A percentile compares a stretch with the other conserved stretches of the same genome.
These are phyloP conservation scores for Meda fulgida DNA, from an alignment of 2,797 vertebrate genomes.

Conservation along the genomic window DNA sequence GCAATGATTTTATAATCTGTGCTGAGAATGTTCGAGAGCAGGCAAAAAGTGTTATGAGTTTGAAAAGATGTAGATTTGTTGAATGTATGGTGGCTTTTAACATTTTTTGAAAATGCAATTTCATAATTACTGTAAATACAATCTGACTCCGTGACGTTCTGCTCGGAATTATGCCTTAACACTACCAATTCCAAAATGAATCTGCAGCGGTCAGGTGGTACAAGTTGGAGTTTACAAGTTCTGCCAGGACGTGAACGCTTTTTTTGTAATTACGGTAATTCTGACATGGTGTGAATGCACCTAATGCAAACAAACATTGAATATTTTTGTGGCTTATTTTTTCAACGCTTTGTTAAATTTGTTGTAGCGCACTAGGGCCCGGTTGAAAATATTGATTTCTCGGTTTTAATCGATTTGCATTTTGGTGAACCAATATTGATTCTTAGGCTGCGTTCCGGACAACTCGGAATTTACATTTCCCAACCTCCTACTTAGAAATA, in stretches of 20 bases:
- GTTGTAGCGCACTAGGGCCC: background rate
- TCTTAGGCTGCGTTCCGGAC: no score
- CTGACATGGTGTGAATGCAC: background rate
- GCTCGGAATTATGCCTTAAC: no score
- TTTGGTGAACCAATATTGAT: no score
- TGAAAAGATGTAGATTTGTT: background rate
- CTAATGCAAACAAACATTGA: background rate
- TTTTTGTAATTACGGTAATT: background rate
- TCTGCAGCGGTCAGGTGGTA: no score
- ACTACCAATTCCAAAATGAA: no score
- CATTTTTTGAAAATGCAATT: no score
- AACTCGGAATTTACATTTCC: background rate
- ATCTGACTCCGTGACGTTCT: no score
- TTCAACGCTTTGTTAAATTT: background rate
- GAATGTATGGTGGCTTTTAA: background rate
- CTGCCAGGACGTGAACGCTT: background rate
- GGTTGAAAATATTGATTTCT: background rate
- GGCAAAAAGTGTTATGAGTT: background rate
- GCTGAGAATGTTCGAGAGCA: background rate
- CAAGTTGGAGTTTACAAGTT: background rate
- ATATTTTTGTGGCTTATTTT: background rate
- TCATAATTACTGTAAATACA: no score
- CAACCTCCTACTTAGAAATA: background rate
- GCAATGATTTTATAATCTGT: constrained; percentile 39
- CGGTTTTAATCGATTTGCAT: background rate